Base-by-base conservation (phyloP, 1,140 invertebrate species). In the Polypedilum vanderplanki region DNA sequence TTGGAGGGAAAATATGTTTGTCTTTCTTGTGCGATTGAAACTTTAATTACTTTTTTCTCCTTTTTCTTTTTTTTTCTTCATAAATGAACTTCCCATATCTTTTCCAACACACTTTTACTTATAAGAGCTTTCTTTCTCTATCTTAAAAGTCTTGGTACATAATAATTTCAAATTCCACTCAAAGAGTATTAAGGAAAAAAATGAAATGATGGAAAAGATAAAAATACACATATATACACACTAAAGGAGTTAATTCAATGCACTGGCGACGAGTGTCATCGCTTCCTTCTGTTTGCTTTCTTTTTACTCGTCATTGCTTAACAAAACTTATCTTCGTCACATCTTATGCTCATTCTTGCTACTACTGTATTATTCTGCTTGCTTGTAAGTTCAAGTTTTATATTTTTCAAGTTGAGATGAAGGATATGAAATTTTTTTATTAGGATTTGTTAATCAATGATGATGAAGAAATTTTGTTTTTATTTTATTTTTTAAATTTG, bases 21-120 rank as follows among this genome's bases (percentile, higher is more conserved):
- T 57, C 46, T 57, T 57, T 57, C n/a, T 57, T 57, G 12, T 57
- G 46, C 46, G 12, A n/a, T n/a, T 57, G 12, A n/a, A 57, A 57
- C 46, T 57, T 57, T 57, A 57, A 57, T 57, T 57, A 57, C 46
- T 57, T 57, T 57, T n/a, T 33, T 57, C 46, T 57, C 12, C 41
- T 46, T 46, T 15, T 10, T 46, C 9, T 10, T 57, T 57, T 57
- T 57, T 57, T 57, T n/a, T 57, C 46, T 57, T 57, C 46, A n/a
- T 57, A 57, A 57, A 57, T 57, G 46, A 57, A n/a, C 12, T 12
- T n/a, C 46, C n/a, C 46, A 15, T 57, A n/a, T n/a, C 46, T 57
- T 57, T 15, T 15, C 4, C n/a, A n/a, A n/a, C 4, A 57, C 46
- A n/a, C 46, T 57, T 57, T n/a, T 46, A 15, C 41, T 46, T 15